A percentile compares a stretch with the other conserved stretches of the same genome.
phyloP scores from a whole-genome alignment of 2,113 vertebrate species.

The Sterna hirundo region DNA sequence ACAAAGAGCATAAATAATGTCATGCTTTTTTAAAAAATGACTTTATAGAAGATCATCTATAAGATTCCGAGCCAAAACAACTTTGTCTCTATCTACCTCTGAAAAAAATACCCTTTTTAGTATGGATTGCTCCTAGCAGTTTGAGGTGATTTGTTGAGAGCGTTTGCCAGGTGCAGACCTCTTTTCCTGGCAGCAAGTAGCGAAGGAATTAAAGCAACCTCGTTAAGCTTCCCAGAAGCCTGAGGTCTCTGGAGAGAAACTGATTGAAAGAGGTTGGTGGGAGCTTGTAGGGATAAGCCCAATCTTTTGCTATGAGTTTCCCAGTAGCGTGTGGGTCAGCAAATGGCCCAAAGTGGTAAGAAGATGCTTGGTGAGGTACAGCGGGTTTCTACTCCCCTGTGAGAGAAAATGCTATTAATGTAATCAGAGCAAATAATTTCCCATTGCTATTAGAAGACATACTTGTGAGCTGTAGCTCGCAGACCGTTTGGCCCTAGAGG shows the following conservation, averaged over 20 bases:
- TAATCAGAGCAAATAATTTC: neutral
- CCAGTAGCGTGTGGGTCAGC: neutral
- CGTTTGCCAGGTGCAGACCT: neutral
- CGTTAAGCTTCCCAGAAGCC: neutral
- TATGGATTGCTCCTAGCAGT: neutral
- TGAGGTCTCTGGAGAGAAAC: neutral
- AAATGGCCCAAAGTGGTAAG: neutral
- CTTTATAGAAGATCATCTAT: neutral
- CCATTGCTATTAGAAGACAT: neutral
- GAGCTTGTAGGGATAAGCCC: neutral
- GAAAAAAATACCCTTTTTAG: constrained; percentile 9
- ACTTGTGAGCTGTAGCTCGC: neutral
- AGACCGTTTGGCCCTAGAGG: neutral
- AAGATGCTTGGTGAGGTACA: neutral
- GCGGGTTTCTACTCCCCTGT: neutral
- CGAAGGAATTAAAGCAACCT: neutral
- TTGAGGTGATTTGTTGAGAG: constrained; percentile 1
- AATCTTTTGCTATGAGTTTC: neutral
- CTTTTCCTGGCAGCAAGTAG: neutral
- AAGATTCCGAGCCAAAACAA: constrained; percentile 20
- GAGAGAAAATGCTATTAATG: neutral
- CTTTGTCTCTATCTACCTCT: neutral
- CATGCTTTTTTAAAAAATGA: neutral
- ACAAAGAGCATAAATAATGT: constrained; percentile 43
- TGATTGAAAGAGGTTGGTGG: neutral